Evolutionary conservation across 2,113 vertebrate genomes (phyloP), one percentile per base, ranked within the genome.

Genomic region (Acrocephalus arundinaceus): DNA sequence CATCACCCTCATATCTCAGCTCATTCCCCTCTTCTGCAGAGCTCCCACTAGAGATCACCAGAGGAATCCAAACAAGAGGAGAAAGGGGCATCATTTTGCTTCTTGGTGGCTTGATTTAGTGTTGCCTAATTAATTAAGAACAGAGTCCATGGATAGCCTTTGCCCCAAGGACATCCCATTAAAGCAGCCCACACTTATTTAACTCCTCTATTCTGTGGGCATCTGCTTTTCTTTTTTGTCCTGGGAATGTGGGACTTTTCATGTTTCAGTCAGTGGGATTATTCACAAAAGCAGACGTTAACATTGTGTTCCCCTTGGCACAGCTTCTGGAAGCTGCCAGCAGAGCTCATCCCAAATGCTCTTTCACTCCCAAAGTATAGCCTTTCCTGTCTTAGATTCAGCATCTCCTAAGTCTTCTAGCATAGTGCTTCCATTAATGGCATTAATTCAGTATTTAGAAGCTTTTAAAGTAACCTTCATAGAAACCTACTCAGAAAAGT

Each of bases 11-110:
- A 1, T 3, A 10, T 31, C 25, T 35, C 11, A 8, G 12, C 49
- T 73, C 18, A 0, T 18, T 22, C 2, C 41, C 15, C 25, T 72
- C 15, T 77, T 37, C 43, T 45, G 46, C 59, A 68, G 49, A 83
- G 46, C 41, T 70, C 39, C 46, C n/a, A 2, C 15, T 54, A 2
- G 54, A 22, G 54, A 23, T 41, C 35, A 5, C 0, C 0, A 15
- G 63, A 70, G 79, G 30, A 55, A 59, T 33, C 52, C 21, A 4
- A 83, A 31, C 33, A 35, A 15, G 5, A 62, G 48, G 31, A 84
- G 27, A 27, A 62, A 86, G 27, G 23, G 43, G 5, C 46, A 54
- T 55, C 39, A 6, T 71, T 78, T 33, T 23, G 10, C 43, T 67
- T 13, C 73, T 58, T 39, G 10, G 3, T 61, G 72, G 46, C 48